phyloP scores from a whole-genome alignment of 2,888 invertebrate genomes.

The Bimastos eiseni region DNA sequence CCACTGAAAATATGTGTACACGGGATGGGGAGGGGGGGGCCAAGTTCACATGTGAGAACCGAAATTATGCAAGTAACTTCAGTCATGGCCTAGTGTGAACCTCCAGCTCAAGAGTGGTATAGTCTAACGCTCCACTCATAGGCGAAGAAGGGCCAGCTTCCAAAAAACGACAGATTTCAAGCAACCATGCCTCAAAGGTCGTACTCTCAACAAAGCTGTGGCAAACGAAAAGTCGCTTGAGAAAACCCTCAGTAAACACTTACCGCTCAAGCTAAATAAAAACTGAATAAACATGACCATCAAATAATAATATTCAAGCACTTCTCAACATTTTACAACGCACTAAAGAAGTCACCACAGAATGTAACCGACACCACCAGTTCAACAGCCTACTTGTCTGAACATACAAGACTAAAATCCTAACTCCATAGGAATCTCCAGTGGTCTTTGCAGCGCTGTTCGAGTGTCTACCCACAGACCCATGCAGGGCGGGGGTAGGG shows the following conservation, averaged over 20 bases:
- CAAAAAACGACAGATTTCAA: neutral
- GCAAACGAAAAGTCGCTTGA: neutral
- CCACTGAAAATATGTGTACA: too few relatives aligned
- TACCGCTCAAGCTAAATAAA: neutral
- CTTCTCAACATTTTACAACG: neutral
- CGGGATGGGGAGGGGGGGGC: too few relatives aligned
- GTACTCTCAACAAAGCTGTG: neutral
- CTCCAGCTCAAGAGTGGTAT: too few relatives aligned
- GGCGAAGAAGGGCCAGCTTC: neutral
- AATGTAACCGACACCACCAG: neutral
- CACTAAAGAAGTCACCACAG: neutral
- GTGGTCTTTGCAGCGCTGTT: neutral
- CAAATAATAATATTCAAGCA: neutral
- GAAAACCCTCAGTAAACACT: neutral
- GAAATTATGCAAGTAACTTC: too few relatives aligned
- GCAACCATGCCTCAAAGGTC: neutral
- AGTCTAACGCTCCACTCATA: neutral
- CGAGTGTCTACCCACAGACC: neutral
- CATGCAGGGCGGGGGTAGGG: neutral
- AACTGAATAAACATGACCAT: neutral
- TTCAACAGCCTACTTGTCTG: slow-evolving; percentile 13
- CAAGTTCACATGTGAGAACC: too few relatives aligned
- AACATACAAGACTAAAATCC: neutral
- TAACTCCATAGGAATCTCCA: neutral
- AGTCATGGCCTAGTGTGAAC: too few relatives aligned